A percentile compares a stretch with the other conserved stretches of the same genome.
These are phyloP conservation scores for Rhogogaster chlorosoma DNA, from an alignment of 2,888 invertebrate species.

Conservation along the genomic window DNA sequence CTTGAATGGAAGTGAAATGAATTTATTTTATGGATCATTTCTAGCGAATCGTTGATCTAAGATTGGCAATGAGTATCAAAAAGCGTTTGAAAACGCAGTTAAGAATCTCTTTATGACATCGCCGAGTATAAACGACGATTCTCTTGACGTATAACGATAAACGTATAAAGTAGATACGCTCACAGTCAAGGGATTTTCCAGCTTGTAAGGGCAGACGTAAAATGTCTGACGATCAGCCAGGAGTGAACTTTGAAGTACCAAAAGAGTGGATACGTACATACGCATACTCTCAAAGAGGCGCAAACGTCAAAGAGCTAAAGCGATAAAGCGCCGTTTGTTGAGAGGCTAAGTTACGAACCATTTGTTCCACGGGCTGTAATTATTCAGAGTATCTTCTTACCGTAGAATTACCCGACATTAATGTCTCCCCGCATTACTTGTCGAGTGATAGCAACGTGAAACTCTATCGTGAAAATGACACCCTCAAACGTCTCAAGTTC, in stretches of 20 bases:
- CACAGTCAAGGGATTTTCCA: neutral
- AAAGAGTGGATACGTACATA: neutral
- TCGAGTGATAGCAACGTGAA: neutral
- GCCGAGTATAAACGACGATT: neutral
- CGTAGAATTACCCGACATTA: neutral
- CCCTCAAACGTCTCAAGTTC: neutral
- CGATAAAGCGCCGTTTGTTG: conserved; percentile 24
- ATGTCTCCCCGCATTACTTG: neutral
- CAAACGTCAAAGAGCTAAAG: conserved; percentile 20
- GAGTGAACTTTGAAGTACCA: neutral
- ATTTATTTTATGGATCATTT: neutral
- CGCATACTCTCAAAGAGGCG: neutral
- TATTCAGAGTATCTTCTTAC: conserved; percentile 13
- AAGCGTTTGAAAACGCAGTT: neutral
- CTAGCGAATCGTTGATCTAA: neutral
- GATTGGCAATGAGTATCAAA: neutral
- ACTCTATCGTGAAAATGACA: neutral
- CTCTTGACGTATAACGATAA: neutral
- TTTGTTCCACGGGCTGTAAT: conserved; percentile 20
- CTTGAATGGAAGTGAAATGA: neutral
- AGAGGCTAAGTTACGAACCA: conserved; percentile 32
- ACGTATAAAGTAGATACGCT: neutral
- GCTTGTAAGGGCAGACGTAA: neutral
- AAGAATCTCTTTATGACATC: neutral
- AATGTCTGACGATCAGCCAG: neutral